phyloP scores from a whole-genome alignment of 2,113 vertebrate species.

The Ptilorrhoa leucosticta region DNA sequence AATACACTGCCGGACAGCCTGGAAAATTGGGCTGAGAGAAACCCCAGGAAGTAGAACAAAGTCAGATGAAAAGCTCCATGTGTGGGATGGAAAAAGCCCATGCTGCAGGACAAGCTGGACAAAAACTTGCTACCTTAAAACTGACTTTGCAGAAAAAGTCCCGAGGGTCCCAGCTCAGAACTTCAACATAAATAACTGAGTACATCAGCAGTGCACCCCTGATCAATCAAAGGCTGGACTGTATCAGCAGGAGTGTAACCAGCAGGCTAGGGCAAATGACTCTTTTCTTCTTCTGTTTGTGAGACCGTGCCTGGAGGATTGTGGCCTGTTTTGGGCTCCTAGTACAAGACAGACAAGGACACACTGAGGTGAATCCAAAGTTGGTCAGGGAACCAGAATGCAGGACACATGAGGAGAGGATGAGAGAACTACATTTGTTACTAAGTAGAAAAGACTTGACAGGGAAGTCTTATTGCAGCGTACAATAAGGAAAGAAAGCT shows the following conservation, averaged over 20 bases:
- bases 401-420: not conserved
- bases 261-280: not conserved
- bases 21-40: not conserved
- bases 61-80: not conserved
- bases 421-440: not conserved
- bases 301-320: not conserved
- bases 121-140: not conserved
- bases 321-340: not conserved
- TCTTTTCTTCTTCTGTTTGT: not conserved
- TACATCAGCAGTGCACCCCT: not conserved
- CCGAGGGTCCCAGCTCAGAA: not conserved
- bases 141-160: not conserved
- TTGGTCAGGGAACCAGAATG: not conserved
- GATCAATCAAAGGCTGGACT: not conserved
- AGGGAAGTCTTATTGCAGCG: fast-evolving
- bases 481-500: not conserved
- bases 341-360: not conserved
- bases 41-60: not conserved
- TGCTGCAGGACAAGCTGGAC: not conserved
- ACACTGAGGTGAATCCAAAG: not conserved
- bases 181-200: not conserved
- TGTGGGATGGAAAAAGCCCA: not conserved
- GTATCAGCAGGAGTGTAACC: not conserved
- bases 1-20: not conserved
- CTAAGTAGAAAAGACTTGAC: not conserved